Percentiles rank a stretch among this genome's conserved stretches.
Evolutionary conservation across 2,888 invertebrate genomes (phyloP).

Genomic region (Aquatica leii): DNA sequence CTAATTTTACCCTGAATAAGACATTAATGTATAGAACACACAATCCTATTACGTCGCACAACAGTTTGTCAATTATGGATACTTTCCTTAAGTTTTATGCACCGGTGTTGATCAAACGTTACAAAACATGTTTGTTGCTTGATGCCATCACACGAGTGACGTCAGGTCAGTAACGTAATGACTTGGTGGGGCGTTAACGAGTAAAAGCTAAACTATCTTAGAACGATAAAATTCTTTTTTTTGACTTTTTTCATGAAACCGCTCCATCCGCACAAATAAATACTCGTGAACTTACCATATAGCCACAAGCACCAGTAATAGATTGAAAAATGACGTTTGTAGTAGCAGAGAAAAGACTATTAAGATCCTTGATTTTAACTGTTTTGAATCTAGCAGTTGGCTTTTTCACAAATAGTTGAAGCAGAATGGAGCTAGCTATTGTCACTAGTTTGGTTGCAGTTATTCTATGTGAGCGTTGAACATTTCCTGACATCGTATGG

Average conservation of each 20-base stretch:
- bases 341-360: neutral
- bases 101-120: neutral
- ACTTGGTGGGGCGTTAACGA: neutral
- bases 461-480: neutral
- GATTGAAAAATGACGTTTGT: neutral
- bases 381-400: neutral
- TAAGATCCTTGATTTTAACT: no score
- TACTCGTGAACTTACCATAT: constrained; percentile 1
- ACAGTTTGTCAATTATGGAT: neutral
- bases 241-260: neutral
- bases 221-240: neutral
- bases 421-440: neutral
- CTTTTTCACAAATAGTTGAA: neutral
- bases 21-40: no score
- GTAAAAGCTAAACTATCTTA: no score
- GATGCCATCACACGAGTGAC: neutral
- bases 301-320: neutral
- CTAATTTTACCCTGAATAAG: no score
- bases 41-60: no score
- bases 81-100: neutral
- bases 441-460: neutral
- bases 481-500: constrained; percentile 10
- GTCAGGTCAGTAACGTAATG: neutral
- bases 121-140: neutral
- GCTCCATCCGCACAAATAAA: neutral